Evolutionary conservation across 2,888 invertebrate species (phyloP).

Genomic region (Aphelenchoides bicaudatus): DNA sequence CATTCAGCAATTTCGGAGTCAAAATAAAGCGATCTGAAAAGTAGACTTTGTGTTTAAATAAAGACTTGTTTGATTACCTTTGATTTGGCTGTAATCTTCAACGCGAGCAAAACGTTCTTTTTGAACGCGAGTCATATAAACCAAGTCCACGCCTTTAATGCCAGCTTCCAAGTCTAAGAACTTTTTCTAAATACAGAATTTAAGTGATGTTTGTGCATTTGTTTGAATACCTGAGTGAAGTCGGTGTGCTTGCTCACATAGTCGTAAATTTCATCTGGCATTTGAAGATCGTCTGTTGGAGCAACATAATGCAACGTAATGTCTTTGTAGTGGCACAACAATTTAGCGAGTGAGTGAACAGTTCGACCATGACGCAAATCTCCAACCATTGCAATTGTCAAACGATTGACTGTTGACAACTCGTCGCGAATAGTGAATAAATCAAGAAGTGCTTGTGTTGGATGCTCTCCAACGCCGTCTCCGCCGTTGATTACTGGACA

Average conservation of each 20-base stretch:
- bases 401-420: conserved; percentile 93
- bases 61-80: too few species aligned
- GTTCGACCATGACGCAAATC: conserved; percentile 96
- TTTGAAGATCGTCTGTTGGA: conserved; percentile 74
- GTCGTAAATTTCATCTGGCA: conserved; percentile 81
- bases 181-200: conserved; percentile 31
- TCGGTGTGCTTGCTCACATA: conserved; percentile 77
- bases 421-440: conserved; percentile 94
- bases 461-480: conserved; percentile 93
- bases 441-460: conserved; percentile 93
- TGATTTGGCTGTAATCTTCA: conserved; percentile 81
- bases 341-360: conserved; percentile 89
- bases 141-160: conserved; percentile 85
- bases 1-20: conserved; percentile 88
- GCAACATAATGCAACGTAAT: conserved; percentile 84
- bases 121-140: conserved; percentile 92
- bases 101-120: conserved; percentile 80
- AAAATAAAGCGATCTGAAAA: conserved; percentile 82
- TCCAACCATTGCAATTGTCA: conserved; percentile 95
- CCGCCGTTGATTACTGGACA: conserved; percentile 84
- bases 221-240: conserved; percentile 66
- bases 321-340: conserved; percentile 77
- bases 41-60: too few species aligned
- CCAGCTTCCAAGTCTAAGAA: conserved; percentile 73
- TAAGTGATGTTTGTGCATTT: neutral